Percentiles rank a stretch among this genome's conserved stretches.
Evolutionary conservation across 2,888 invertebrate genomes (phyloP).

Genomic region (Amitus sp.): DNA sequence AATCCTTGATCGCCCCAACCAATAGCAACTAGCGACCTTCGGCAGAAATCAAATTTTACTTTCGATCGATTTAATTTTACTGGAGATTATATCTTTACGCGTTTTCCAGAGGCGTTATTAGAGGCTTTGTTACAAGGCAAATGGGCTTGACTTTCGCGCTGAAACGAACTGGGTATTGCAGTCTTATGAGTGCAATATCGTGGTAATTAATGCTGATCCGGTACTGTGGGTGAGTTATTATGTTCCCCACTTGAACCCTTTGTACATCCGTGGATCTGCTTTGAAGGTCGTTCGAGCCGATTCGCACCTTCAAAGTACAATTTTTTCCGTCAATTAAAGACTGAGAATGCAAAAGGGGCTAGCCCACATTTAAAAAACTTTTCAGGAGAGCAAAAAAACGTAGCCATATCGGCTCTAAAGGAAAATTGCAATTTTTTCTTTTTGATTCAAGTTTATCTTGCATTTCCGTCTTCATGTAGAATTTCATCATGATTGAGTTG

Average conservation of each 20-base stretch:
- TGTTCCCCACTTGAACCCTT: constrained; percentile 43
- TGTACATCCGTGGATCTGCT: constrained; percentile 37
- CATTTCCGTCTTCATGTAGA: no score
- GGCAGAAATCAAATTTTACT: no score
- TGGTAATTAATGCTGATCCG: constrained; percentile 48
- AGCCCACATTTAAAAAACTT: no score
- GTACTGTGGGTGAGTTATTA: constrained; percentile 52
- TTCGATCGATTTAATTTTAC: no score
- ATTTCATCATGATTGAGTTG: no score
- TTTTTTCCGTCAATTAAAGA: no score
- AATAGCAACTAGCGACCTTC: constrained; percentile 48
- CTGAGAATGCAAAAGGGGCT: no score
- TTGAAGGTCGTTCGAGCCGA: constrained; percentile 49
- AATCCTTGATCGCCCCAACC: constrained; percentile 54
- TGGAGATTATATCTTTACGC: no score
- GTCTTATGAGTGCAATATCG: constrained; percentile 54
- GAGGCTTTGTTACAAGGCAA: constrained; percentile 52
- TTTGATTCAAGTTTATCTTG: no score
- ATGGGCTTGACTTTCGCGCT: constrained; percentile 48
- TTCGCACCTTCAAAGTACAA: constrained; percentile 47
- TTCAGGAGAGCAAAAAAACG: no score
- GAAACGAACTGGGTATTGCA: constrained; percentile 42
- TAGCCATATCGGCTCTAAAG: no score
- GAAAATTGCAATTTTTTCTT: no score
- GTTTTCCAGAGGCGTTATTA: constrained; percentile 26